Evolutionary conservation across 2,797 vertebrate species (phyloP), one percentile per base, ranked within the genome.

Genomic region (Psittacula echo): DNA sequence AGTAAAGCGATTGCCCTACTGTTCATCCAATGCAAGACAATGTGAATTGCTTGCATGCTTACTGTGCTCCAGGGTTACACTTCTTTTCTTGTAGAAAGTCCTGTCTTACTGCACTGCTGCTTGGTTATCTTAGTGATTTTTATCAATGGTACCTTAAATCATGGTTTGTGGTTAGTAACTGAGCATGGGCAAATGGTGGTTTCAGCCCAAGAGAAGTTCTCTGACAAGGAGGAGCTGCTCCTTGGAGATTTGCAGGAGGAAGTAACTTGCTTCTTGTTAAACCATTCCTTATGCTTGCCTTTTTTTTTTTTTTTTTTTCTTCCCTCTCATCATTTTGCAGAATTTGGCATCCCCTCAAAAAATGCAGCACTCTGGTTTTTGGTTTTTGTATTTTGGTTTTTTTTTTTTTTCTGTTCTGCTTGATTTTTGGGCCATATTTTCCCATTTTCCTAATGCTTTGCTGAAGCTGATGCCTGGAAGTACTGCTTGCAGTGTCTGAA

Each of bases 31-130:
- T 11, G 34, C 54, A 71, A 70, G 85, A 64, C 90, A 75, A 71
- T 91, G 58, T 66, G 67, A 90, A 91, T 94, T 11, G 51, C 81
- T 94, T 64, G 78, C 54, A 60, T 94, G 71, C 83, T 62, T 87
- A 53, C 51, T 45, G 47, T 79, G 80, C 78, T 85, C 80, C 83
- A 27, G 51, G 92, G 89, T 94, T 85, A 78, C 81, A 9, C 29
- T 42, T 37, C 48, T 87, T 42, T 81, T 68, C 66, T 70, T 72
- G 48, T 41, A 56, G 62, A 41, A 85, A 48, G 85, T 68, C 26
- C 42, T 34, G 32, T 77, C 64, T 53, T 71, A 9, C 53, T 53
- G 44, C 4, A 0, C 74, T 65, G 60, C 66, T 95, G 48, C 68
- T 65, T 12, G 39, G 19, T 82, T 39, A 21, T 88, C 72, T 61